Base-by-base conservation (phyloP, 2,113 vertebrate genomes). In the Hypomesus transpacificus region DNA sequence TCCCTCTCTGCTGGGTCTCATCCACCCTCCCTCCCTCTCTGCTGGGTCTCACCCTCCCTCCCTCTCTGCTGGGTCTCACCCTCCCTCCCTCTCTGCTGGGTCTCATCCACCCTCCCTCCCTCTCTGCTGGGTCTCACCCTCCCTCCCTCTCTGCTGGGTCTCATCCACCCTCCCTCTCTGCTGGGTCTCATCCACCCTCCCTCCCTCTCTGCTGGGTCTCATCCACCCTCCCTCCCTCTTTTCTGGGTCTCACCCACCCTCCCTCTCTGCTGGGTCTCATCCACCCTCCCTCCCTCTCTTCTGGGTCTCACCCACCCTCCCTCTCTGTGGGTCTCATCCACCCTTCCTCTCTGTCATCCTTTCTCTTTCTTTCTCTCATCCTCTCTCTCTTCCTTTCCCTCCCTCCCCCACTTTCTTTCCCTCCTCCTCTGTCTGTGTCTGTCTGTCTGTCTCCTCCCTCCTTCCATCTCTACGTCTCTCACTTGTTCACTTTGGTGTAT, bases 91-190 rank as follows among this genome's bases (percentile, higher is more conserved):
- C 24, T 8, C 7, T 8, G 3, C 31, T 34, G 31, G 2, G 4
- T 34, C 31, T 34, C 31, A 5, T 34, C 51, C 53, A 31, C 52
- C 4, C 57, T 69, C 60, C 11, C 68, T 63, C 24, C 28, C 69
- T 51, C 14, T 56, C 24, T 26, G 24, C 24, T 24, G 24, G 1
- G 24, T 2, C 24, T 26, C 24, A 26, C 0, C 24, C 24, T 0
- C 24, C 24, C 24, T 1, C 24, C 3, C 24, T 2, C 24, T 26
- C 24, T 24, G 22, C 18, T 56, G 7, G 14, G n/a, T 34, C 31
- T 34, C 14, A 39, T 84, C 81, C 78, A 80, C 72, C 71, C 51
- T 65, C 13, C 13, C n/a, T 11, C 57, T 57, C 6, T 24, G 22
- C 18, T 56, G 7, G 14, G n/a, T 34, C 31, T 34, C 14, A 39